Evolutionary conservation across 2,888 invertebrate species (phyloP).

Genomic region (Laothoe populi): DNA sequence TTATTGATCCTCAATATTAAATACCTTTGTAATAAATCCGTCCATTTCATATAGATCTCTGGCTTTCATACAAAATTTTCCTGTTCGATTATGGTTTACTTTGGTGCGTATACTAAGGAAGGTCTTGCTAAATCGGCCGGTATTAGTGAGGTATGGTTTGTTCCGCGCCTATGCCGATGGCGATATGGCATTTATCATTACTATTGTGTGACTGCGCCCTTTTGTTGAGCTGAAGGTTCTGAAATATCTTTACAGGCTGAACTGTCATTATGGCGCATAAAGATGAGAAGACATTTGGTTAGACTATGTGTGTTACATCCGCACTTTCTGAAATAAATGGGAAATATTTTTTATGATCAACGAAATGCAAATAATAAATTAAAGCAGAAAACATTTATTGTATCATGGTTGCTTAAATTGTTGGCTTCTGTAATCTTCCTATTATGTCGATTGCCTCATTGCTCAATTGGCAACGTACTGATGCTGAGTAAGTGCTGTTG

Average conservation of each 20-base stretch:
- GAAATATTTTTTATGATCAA: background rate
- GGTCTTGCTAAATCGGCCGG: conserved; percentile 52
- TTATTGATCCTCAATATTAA: conserved; percentile 77
- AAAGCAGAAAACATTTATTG: no score
- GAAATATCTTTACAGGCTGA: conserved; percentile 51
- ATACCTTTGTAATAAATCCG: conserved; percentile 70
- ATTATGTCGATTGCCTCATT: no score
- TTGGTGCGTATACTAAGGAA: conserved; percentile 39
- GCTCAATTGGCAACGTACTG: no score
- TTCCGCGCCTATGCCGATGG: conserved; percentile 68
- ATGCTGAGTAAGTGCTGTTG: no score
- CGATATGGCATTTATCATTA: conserved; percentile 74
- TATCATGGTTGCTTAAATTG: no score
- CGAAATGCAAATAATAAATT: no score
- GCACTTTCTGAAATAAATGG: background rate
- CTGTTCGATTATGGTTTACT: conserved; percentile 35
- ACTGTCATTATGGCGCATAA: conserved; percentile 32
- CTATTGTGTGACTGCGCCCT: conserved; percentile 66
- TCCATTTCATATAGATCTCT: conserved; percentile 56
- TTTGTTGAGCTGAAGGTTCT: conserved; percentile 54
- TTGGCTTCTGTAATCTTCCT: no score
- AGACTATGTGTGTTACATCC: background rate
- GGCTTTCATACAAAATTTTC: conserved; percentile 43
- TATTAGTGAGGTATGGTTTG: conserved; percentile 53
- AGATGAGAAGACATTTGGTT: background rate